phyloP scores from a whole-genome alignment of 2,797 vertebrate species.

The Pipistrellus kuhlii region DNA sequence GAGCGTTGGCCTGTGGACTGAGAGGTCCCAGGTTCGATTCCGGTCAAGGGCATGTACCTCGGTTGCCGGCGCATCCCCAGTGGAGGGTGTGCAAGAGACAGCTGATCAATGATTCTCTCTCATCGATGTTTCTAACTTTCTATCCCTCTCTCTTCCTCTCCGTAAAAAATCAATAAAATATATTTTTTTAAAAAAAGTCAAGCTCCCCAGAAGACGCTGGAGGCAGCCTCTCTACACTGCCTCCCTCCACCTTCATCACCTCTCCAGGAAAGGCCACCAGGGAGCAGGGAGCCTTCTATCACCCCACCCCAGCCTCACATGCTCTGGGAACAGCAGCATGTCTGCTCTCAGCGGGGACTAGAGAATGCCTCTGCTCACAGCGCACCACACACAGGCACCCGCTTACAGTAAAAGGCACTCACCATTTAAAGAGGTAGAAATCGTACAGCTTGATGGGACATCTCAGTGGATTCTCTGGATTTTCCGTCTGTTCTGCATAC shows the following conservation, averaged over 20 bases:
- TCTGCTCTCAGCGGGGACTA: not conserved
- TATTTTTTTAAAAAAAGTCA: no score
- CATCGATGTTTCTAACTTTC: no score
- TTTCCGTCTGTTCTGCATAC: conserved; percentile 97
- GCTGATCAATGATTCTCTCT: no score
- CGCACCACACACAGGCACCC: no score
- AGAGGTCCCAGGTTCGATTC: no score
- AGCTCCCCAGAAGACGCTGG: not conserved
- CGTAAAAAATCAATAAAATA: no score
- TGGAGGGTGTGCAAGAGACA: no score
- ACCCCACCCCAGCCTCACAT: not conserved
- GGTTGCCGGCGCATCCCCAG: no score
- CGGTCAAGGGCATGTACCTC: no score
- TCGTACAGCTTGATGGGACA: conserved; percentile 99
- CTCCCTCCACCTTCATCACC: not conserved
- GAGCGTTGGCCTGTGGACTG: not conserved
- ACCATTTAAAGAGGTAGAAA: conserved; percentile 99
- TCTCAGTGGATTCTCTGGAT: conserved; percentile 96
- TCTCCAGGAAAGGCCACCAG: not conserved
- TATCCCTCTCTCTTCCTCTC: no score
- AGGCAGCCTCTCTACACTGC: not conserved
- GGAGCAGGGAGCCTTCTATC: not conserved
- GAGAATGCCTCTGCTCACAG: not conserved
- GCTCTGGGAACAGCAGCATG: not conserved
- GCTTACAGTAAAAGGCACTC: conserved; percentile 80